Conservation (phyloP, 2,888 invertebrate species). For the Carpatolechia fugitivella region DNA sequence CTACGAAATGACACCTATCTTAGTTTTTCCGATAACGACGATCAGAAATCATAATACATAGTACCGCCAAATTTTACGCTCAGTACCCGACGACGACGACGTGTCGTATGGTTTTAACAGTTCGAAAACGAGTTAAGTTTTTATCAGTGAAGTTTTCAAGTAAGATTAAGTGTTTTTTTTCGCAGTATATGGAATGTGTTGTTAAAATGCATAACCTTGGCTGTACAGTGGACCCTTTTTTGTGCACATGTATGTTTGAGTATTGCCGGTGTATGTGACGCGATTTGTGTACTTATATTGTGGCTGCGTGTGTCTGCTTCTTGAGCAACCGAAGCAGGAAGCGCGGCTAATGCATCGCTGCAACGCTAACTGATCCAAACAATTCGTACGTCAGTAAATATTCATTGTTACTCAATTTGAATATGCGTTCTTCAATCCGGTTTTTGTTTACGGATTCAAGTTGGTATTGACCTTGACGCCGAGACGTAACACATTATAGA, state of each 20-base stretch:
- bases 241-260: slow-evolving; percentile 43
- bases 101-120: slow-evolving; percentile 32
- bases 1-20: slow-evolving; percentile 67
- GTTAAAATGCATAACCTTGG: slow-evolving; percentile 64
- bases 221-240: slow-evolving; percentile 42
- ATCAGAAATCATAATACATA: slow-evolving; percentile 54
- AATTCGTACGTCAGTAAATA: slow-evolving; percentile 46
- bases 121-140: slow-evolving; percentile 31
- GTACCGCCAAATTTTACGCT: slow-evolving; percentile 58
- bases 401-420: slow-evolving; percentile 50
- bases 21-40: slow-evolving; percentile 58
- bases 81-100: slow-evolving; percentile 40
- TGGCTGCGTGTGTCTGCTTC: slow-evolving; percentile 42
- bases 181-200: slow-evolving; percentile 61
- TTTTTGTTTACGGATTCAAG: slow-evolving; percentile 63
- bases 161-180: slow-evolving; percentile 38
- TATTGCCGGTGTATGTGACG: slow-evolving; percentile 33
- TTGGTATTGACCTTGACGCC: slow-evolving; percentile 63
- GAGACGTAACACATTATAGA: slow-evolving; percentile 28
- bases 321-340: slow-evolving; percentile 51
- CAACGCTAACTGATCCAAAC: slow-evolving; percentile 37
- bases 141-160: slow-evolving; percentile 46
- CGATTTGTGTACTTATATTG: slow-evolving; percentile 45
- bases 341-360: slow-evolving; percentile 40
- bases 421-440: slow-evolving; percentile 61